Evolutionary conservation across 1,140 invertebrate species (phyloP).

Genomic region (Hylaeus anthracinus): DNA sequence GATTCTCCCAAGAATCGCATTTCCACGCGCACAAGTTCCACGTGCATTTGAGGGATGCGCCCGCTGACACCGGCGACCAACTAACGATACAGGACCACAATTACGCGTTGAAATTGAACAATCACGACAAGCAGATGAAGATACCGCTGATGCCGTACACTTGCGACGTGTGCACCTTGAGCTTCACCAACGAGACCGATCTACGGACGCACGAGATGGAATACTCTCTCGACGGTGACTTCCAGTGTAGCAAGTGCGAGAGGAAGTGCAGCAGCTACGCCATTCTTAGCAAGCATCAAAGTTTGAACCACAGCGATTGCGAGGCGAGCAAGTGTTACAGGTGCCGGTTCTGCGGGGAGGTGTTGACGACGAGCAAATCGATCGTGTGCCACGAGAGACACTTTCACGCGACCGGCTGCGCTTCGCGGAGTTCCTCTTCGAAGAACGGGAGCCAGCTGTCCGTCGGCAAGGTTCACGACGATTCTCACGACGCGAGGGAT

Average conservation of each 20-base stretch:
- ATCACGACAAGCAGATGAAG: fast-evolving
- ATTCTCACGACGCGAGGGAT: background rate
- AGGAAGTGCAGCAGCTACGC: slow-evolving; percentile 37
- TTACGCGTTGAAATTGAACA: background rate
- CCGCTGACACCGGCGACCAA: background rate
- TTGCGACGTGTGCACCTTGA: slow-evolving; percentile 58
- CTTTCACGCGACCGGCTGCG: slow-evolving; percentile 27
- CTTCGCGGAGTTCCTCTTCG: no score
- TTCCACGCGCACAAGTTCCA: slow-evolving; percentile 66
- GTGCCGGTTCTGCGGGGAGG: slow-evolving; percentile 59
- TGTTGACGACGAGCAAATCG: slow-evolving; percentile 40
- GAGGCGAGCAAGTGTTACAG: slow-evolving; percentile 8
- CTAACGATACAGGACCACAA: background rate
- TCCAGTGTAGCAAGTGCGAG: slow-evolving; percentile 61
- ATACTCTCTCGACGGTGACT: slow-evolving; percentile 61
- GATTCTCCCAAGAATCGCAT: slow-evolving; percentile 60
- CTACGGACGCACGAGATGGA: slow-evolving; percentile 52
- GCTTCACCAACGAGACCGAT: slow-evolving; percentile 36
- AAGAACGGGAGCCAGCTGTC: background rate
- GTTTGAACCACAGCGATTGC: slow-evolving; percentile 43
- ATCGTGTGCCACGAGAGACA: slow-evolving; percentile 63
- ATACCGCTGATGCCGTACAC: background rate
- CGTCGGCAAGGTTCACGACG: background rate
- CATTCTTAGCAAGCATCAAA: slow-evolving; percentile 53
- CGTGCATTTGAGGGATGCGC: slow-evolving; percentile 42